Percentiles rank a stretch among this genome's conserved stretches.
phyloP scores from a whole-genome alignment of 2,113 vertebrate species.

The Pterocles orientalis region DNA sequence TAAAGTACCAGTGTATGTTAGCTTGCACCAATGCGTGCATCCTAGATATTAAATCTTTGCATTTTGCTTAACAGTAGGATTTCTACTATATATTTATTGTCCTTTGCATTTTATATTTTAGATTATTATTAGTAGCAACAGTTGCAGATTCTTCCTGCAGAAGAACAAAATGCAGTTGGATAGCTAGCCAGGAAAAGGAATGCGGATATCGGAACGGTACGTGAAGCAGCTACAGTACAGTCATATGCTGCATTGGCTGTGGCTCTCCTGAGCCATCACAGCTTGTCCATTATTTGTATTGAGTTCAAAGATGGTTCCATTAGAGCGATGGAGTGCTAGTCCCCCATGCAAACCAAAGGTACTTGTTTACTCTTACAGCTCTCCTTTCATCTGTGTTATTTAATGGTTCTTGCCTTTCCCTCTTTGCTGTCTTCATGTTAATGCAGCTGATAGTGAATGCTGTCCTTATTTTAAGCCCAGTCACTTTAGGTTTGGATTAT shows the following conservation, averaged over 20 bases:
- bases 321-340: not conserved
- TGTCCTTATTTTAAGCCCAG: not conserved
- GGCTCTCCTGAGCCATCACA: not conserved
- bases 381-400: not conserved
- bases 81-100: not conserved
- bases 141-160: not conserved
- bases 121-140: not conserved
- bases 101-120: not conserved
- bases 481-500: not conserved
- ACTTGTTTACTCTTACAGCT: not conserved
- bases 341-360: not conserved
- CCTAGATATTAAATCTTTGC: not conserved
- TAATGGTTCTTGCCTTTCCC: slow-evolving; percentile 8
- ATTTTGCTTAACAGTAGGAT: not conserved
- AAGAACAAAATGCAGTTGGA: not conserved
- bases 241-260: not conserved
- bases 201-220: not conserved
- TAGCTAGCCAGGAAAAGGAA: not conserved
- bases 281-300: not conserved
- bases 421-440: not conserved
- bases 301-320: not conserved
- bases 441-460: not conserved
- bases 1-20: not conserved
- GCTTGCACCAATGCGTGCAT: not conserved
- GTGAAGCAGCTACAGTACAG: not conserved